A percentile compares a stretch with the other conserved stretches of the same genome.
Conservation (phyloP, 2,113 vertebrate species). For the Cyanoderma ruficeps region DNA sequence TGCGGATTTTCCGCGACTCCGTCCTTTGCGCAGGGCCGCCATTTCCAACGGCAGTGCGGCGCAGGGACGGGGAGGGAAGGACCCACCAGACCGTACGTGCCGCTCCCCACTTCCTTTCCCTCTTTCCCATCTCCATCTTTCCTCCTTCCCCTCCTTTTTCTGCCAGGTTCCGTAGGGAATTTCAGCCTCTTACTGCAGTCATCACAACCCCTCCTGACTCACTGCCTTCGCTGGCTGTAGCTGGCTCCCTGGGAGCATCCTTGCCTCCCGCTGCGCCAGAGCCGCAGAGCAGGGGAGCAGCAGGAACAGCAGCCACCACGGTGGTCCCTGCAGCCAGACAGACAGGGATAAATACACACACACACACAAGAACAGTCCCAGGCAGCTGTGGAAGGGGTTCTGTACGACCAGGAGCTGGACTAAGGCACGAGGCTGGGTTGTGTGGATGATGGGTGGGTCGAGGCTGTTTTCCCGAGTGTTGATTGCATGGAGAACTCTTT, state of each 20-base stretch:
- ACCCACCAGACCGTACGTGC: neutral
- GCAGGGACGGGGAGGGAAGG: neutral
- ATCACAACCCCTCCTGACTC: constrained; percentile 54
- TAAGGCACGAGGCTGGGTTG: neutral
- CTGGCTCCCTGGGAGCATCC: constrained; percentile 68
- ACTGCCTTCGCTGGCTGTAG: constrained; percentile 55
- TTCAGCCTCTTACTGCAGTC: constrained; percentile 51
- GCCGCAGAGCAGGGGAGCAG: constrained; percentile 72
- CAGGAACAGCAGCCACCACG: constrained; percentile 5
- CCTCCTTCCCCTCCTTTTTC: neutral
- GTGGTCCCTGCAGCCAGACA: constrained; percentile 42
- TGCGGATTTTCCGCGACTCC: neutral
- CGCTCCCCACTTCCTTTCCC: neutral
- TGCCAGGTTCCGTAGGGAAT: constrained; percentile 38
- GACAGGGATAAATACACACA: neutral
- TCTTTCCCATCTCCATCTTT: neutral
- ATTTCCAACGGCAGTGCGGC: neutral
- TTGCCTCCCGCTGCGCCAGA: constrained; percentile 68
- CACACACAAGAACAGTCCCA: neutral
- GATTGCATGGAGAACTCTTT: neutral
- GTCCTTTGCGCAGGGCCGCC: constrained; percentile 27
- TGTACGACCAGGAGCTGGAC: neutral
- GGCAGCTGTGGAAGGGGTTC: neutral
- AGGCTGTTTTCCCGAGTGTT: neutral
- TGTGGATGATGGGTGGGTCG: neutral